These are phyloP conservation scores for Phyllopteryx taeniolatus DNA, from an alignment of 2,113 vertebrate species.

Conservation along the genomic window DNA sequence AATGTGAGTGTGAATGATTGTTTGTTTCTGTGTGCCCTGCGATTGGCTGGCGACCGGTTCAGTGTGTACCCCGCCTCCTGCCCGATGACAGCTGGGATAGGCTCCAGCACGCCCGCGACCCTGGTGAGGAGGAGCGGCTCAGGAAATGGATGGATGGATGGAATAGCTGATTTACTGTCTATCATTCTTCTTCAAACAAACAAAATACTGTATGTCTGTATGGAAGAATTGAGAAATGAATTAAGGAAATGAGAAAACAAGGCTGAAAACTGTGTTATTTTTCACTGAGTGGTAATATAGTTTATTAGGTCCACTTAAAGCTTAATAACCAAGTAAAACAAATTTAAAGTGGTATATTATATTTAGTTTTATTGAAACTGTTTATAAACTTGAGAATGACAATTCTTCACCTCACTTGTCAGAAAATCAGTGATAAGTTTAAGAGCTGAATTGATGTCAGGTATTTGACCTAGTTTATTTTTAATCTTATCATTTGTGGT, in stretches of 20 bases:
- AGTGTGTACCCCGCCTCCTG: no score
- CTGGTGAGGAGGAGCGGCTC: no score
- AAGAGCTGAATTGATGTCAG: no score
- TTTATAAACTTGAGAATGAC: background rate
- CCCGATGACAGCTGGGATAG: no score
- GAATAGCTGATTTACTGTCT: constrained; percentile 31
- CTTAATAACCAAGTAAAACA: constrained; percentile 6
- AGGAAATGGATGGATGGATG: no score
- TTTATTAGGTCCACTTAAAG: constrained; percentile 7
- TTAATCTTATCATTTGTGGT: no score
- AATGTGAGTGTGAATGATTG: no score
- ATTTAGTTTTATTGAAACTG: background rate
- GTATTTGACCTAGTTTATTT: no score
- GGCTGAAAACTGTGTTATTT: background rate
- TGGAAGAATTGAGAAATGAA: background rate
- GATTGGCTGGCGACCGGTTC: no score
- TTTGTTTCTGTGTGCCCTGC: no score
- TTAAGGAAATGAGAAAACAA: constrained; percentile 18
- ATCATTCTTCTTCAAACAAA: constrained; percentile 19
- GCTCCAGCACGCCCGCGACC: no score
- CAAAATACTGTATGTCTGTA: constrained; percentile 12
- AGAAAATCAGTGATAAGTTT: background rate
- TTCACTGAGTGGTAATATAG: background rate
- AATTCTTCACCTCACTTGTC: constrained; percentile 1
- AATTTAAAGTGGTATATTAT: background rate